A percentile compares a stretch with the other conserved stretches of the same genome.
These are phyloP conservation scores for Melanostoma mellinum DNA, from an alignment of 2,888 invertebrate species.

Conservation along the genomic window DNA sequence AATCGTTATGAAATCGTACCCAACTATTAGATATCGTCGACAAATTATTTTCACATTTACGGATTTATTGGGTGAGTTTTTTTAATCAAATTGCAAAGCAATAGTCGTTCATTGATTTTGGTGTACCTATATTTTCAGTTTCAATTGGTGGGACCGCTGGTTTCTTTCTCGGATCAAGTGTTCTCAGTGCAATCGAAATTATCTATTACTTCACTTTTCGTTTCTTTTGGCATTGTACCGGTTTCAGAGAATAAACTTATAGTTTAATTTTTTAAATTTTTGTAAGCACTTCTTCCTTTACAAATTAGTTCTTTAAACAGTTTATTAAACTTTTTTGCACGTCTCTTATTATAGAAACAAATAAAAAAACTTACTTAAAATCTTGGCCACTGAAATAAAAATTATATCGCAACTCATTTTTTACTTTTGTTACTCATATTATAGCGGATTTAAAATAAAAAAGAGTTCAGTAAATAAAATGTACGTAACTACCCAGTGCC, in stretches of 20 bases:
- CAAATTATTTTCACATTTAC: slow-evolving; percentile 80
- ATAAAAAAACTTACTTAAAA: no score
- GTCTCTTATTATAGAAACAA: no score
- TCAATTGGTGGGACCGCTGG: slow-evolving; percentile 91
- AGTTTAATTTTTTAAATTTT: no score
- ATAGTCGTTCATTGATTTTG: not conserved
- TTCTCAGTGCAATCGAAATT: slow-evolving; percentile 89
- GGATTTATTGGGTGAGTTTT: slow-evolving; percentile 79
- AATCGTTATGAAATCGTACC: slow-evolving; percentile 76
- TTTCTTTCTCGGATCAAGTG: slow-evolving; percentile 89
- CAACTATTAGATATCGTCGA: slow-evolving; percentile 77
- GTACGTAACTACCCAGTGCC: no score
- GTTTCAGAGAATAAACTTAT: slow-evolving; percentile 74
- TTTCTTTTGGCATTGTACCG: slow-evolving; percentile 84
- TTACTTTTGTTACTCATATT: no score
- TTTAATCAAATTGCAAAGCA: not conserved
- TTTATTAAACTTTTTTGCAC: no score
- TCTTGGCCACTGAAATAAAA: no score
- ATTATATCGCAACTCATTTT: no score
- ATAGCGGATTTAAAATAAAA: no score
- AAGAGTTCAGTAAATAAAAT: no score
- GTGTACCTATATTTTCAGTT: slow-evolving; percentile 83
- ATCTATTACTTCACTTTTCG: slow-evolving; percentile 87
- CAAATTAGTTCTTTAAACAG: no score
- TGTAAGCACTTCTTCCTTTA: no score